These are phyloP conservation scores for Bacillus rossius DNA, from an alignment of 1,140 invertebrate genomes.

Conservation along the genomic window DNA sequence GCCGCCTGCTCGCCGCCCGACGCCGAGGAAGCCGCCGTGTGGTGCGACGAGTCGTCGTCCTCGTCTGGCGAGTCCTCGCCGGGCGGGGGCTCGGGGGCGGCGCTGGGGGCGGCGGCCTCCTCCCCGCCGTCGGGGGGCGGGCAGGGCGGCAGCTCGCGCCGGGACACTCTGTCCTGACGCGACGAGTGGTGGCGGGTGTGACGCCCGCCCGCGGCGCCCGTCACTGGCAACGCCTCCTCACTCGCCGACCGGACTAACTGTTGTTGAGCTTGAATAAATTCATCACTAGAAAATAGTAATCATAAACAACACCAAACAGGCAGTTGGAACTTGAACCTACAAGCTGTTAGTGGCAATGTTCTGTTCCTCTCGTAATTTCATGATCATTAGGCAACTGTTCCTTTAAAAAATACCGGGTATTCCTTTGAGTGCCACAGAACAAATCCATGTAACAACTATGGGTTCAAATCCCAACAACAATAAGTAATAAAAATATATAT, in stretches of 20 bases:
- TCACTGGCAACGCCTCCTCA: slow-evolving; percentile 71
- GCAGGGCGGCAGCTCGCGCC: slow-evolving; percentile 16
- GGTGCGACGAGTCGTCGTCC: slow-evolving; percentile 11
- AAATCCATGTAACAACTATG: no score
- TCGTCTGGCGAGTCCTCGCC: slow-evolving; percentile 16
- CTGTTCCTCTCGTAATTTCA: no score
- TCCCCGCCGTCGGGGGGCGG: slow-evolving; percentile 9
- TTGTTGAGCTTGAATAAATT: slow-evolving; percentile 91
- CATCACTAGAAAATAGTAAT: slow-evolving; percentile 78
- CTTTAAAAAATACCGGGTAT: no score
- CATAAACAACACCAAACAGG: slow-evolving; percentile 12
- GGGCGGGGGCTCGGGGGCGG: not conserved
- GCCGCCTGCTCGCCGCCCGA: slow-evolving; percentile 35
- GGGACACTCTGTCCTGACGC: slow-evolving; percentile 19
- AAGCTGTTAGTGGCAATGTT: no score
- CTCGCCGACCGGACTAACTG: slow-evolving; percentile 87
- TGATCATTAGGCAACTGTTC: no score
- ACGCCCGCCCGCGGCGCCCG: slow-evolving; percentile 35
- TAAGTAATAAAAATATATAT: no score
- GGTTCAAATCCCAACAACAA: no score
- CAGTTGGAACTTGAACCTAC: no score
- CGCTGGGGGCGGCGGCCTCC: not conserved
- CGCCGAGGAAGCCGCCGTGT: slow-evolving; percentile 7
- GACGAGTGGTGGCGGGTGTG: slow-evolving; percentile 7
- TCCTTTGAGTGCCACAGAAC: no score